Evolutionary conservation across 1,140 invertebrate genomes (phyloP).

Genomic region (Euwallacea fornicatus): DNA sequence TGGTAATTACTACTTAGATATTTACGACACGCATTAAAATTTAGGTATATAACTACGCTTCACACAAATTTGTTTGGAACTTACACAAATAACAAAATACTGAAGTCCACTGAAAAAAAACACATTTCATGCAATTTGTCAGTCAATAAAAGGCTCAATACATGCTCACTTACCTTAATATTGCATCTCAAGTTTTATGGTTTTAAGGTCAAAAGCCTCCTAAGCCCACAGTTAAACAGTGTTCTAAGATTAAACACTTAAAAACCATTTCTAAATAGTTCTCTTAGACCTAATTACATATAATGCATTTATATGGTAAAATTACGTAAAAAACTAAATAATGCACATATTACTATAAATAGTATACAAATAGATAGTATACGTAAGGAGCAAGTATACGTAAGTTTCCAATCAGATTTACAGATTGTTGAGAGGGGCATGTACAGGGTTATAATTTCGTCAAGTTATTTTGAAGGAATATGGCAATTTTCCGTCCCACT

Average conservation of each 20-base stretch:
- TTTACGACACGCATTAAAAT: too few relatives aligned
- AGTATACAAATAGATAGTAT: conserved; percentile 26
- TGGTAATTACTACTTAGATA: too few relatives aligned
- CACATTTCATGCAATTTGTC: too few relatives aligned
- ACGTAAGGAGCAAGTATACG: conserved; percentile 23
- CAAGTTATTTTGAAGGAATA: neutral
- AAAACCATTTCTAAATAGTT: neutral
- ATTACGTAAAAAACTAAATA: conserved; percentile 25
- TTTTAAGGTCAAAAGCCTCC: neutral
- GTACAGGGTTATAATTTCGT: neutral
- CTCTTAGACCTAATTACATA: neutral
- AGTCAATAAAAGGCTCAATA: too few relatives aligned
- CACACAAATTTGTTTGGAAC: too few relatives aligned
- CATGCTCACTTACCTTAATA: neutral
- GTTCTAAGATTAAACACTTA: conserved; percentile 2
- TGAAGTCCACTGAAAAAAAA: too few relatives aligned
- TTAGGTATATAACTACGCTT: too few relatives aligned
- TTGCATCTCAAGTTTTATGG: conserved; percentile 2
- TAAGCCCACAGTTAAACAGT: neutral
- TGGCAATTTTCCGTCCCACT: too few relatives aligned
- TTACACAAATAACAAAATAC: too few relatives aligned
- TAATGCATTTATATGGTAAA: conserved; percentile 13
- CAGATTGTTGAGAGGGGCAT: too few relatives aligned
- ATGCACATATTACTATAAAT: conserved; percentile 18
- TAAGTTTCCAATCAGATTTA: neutral